phyloP scores from a whole-genome alignment of 2,797 vertebrate species.

The Nyctibius grandis region DNA sequence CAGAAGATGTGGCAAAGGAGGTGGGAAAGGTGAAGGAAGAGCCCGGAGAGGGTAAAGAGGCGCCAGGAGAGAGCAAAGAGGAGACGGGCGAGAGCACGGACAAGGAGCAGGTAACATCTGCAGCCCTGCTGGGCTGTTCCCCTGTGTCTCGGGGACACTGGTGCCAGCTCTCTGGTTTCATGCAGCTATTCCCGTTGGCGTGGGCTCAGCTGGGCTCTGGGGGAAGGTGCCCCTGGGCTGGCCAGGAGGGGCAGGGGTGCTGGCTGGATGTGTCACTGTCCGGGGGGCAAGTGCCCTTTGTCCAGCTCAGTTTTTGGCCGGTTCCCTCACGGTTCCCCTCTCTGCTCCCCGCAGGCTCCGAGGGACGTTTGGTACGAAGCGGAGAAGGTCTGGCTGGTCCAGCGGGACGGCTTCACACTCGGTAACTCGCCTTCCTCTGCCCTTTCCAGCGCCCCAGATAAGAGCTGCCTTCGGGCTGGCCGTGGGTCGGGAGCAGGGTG shows the following conservation, averaged over 20 bases:
- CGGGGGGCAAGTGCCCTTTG: accelerated
- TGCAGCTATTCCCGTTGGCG: accelerated
- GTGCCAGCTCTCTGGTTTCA: neutral
- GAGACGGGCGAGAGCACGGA: neutral
- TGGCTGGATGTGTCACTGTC: neutral
- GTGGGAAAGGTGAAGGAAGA: neutral
- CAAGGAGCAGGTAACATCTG: conserved; percentile 49
- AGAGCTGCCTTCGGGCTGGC: accelerated
- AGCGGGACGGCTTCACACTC: conserved; percentile 81
- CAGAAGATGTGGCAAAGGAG: neutral
- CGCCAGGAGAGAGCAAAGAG: neutral
- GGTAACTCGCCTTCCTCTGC: conserved; percentile 74
- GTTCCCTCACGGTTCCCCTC: neutral
- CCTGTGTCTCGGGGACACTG: accelerated
- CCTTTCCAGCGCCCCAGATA: accelerated
- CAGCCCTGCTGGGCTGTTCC: accelerated
- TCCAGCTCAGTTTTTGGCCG: accelerated
- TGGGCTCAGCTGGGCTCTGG: neutral
- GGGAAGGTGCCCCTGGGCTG: accelerated
- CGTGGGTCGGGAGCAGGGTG: neutral
- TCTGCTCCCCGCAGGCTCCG: conserved; percentile 36
- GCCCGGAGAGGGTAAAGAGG: neutral
- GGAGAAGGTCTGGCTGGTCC: conserved; percentile 87
- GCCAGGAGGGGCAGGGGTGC: neutral
- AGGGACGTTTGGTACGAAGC: conserved; percentile 90